A percentile compares a stretch with the other conserved stretches of the same genome.
Evolutionary conservation across 37 sponge, comb jelly and placozoan species (phyloP).

Genomic region (Spongilla lacustris): DNA sequence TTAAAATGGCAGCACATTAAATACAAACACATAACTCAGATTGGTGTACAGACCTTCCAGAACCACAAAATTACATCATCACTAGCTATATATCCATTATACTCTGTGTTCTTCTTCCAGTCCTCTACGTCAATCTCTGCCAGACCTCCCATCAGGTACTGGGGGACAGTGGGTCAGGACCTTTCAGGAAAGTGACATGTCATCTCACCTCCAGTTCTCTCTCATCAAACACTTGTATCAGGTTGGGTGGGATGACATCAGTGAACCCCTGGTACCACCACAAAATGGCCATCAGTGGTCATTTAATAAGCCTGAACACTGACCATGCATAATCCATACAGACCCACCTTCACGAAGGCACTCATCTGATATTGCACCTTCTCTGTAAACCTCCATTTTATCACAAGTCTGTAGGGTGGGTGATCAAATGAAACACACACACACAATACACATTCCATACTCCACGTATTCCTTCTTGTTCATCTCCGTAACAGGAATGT

Average conservation of each 20-base stretch:
- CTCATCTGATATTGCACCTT: constrained; percentile 88
- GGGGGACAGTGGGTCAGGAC: constrained; percentile 3
- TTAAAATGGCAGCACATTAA: background rate
- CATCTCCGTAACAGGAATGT: constrained; percentile 85
- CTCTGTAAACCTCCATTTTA: constrained; percentile 92
- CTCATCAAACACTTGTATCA: constrained; percentile 91
- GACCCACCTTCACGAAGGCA: constrained; percentile 77
- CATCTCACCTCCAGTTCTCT: constrained; percentile 86
- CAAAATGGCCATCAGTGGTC: background rate
- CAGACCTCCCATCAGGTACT: constrained; percentile 96
- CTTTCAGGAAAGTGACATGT: background rate
- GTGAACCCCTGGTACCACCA: constrained; percentile 72
- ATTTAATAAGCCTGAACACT: background rate
- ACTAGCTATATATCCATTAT: constrained; percentile 53
- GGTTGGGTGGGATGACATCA: constrained; percentile 81
- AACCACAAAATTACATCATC: constrained; percentile 90
- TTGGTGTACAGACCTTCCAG: constrained; percentile 81
- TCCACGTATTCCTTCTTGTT: constrained; percentile 90
- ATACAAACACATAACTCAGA: background rate
- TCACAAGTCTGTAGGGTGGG: constrained; percentile 67
- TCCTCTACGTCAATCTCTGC: constrained; percentile 96
- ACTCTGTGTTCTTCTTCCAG: constrained; percentile 97
- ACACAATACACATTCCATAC: constrained; percentile 46
- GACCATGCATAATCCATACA: no score
- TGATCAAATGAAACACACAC: background rate